Conservation (phyloP, 2,113 vertebrate species). For the Pelvicachromis taeniatus region DNA sequence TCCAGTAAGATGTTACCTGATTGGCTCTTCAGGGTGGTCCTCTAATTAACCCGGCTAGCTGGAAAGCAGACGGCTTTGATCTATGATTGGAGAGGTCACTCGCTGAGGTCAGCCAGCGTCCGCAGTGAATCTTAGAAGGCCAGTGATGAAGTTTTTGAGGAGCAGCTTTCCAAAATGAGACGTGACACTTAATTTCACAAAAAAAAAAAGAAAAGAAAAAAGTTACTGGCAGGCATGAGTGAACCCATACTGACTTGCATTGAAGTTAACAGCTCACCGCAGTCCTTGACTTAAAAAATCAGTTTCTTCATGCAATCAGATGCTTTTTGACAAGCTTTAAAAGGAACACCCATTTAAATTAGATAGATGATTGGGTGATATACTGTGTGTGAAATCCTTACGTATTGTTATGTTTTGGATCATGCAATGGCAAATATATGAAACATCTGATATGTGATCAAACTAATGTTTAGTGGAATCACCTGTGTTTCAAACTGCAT, state of each 20-base stretch:
- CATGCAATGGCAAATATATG: not conserved
- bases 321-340: not conserved
- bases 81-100: constrained; percentile 54
- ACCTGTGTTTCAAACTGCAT: not conserved
- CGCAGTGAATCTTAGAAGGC: constrained; percentile 33
- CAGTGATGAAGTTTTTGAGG: constrained; percentile 46
- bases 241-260: constrained; percentile 2
- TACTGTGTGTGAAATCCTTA: not conserved
- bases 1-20: constrained; percentile 51
- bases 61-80: constrained; percentile 50
- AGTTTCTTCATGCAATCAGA: not conserved
- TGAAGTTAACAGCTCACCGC: not conserved
- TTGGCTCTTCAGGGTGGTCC: constrained; percentile 61
- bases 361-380: not conserved
- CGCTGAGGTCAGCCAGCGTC: constrained; percentile 31
- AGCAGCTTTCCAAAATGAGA: constrained; percentile 48
- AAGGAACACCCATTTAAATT: not conserved
- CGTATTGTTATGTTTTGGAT: not conserved
- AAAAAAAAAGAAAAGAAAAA: not conserved
- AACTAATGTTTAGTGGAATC: not conserved
- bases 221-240: constrained; percentile 3
- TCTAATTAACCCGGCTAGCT: constrained; percentile 51
- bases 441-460: not conserved
- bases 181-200: constrained; percentile 35
- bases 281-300: not conserved